Evolutionary conservation across 2,113 vertebrate genomes (phyloP).

Genomic region (Neomonachus schauinslandi): DNA sequence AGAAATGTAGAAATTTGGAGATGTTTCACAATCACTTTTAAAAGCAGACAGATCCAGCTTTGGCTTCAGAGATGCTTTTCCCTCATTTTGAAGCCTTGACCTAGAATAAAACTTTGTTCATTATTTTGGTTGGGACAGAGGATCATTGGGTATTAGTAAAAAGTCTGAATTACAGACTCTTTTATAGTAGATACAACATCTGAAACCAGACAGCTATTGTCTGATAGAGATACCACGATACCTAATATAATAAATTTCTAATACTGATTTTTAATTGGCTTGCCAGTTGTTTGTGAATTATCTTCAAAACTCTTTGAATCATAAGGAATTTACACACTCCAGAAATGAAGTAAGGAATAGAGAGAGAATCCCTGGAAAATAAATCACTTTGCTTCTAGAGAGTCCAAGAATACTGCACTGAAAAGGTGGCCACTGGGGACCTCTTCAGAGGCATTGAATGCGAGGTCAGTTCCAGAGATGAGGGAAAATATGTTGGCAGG

Average conservation of each 20-base stretch:
- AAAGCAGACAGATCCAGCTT: slow-evolving; percentile 9
- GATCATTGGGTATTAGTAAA: neutral
- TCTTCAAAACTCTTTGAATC: neutral
- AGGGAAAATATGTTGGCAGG: neutral
- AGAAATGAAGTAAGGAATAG: neutral
- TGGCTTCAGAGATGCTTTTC: neutral
- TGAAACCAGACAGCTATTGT: neutral
- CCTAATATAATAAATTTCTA: neutral
- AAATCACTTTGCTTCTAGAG: neutral
- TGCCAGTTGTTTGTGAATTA: neutral
- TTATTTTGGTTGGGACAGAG: neutral
- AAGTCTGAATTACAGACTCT: neutral
- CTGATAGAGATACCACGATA: neutral
- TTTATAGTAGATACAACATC: neutral
- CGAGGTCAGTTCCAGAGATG: neutral
- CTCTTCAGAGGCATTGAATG: neutral
- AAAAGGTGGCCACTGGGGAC: neutral
- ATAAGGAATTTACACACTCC: neutral
- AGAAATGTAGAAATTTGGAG: neutral
- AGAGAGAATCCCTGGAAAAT: neutral
- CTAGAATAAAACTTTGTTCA: neutral
- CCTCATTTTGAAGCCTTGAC: neutral
- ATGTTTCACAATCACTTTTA: neutral
- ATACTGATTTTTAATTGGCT: neutral
- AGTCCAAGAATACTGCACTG: neutral